These are phyloP conservation scores for Epiblema foenella DNA, from an alignment of 2,888 invertebrate genomes.

Conservation along the genomic window DNA sequence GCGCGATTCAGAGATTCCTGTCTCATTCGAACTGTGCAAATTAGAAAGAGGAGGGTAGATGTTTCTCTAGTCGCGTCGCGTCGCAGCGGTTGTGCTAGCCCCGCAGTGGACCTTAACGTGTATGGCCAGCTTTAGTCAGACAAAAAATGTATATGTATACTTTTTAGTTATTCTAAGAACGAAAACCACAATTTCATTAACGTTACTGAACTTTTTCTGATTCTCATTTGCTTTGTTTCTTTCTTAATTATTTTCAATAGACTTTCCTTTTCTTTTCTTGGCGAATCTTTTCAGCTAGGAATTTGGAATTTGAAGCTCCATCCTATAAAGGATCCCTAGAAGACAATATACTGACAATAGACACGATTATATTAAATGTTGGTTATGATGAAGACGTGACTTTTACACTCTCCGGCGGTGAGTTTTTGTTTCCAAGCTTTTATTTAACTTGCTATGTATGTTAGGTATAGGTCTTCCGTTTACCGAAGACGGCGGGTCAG, in stretches of 20 bases:
- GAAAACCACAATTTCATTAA: slow-evolving; percentile 31
- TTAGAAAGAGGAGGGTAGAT: no score
- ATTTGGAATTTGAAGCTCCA: slow-evolving; percentile 62
- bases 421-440: slow-evolving; percentile 45
- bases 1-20: no score
- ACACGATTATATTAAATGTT: slow-evolving; percentile 55
- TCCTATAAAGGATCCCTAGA: slow-evolving; percentile 63
- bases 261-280: slow-evolving; percentile 19
- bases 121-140: no score
- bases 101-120: no score
- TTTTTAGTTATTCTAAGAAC: slow-evolving; percentile 19
- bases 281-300: slow-evolving; percentile 60
- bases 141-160: background rate
- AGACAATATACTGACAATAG: slow-evolving; percentile 54
- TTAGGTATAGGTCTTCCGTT: no score
- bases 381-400: slow-evolving; percentile 61
- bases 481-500: no score
- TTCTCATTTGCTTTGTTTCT: slow-evolving; percentile 43
- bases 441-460: no score
- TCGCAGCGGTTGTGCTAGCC: no score
- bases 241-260: background rate
- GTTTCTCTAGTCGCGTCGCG: no score
- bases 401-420: slow-evolving; percentile 65
- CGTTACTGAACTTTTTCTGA: slow-evolving; percentile 1
- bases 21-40: no score